These are phyloP conservation scores for Troilus luridus DNA, from an alignment of 2,888 invertebrate genomes.

Conservation along the genomic window DNA sequence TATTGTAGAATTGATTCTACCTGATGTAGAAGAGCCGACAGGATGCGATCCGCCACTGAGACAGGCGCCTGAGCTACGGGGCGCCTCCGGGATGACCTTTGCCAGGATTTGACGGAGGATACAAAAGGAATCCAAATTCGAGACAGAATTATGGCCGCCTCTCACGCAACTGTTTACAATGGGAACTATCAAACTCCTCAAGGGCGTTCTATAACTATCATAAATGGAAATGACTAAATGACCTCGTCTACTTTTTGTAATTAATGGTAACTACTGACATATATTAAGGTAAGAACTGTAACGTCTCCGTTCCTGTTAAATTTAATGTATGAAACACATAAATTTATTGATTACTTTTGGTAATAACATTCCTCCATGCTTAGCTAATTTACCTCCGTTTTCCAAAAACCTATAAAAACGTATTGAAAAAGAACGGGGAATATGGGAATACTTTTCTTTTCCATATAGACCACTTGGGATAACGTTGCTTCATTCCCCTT, in stretches of 20 bases:
- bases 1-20: not conserved
- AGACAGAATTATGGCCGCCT: not conserved
- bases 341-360: no score
- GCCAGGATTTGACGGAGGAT: slow-evolving; percentile 11
- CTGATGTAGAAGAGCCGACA: not conserved
- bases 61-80: slow-evolving; percentile 17
- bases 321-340: no score
- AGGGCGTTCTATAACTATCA: not conserved
- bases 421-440: no score
- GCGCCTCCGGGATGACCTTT: slow-evolving; percentile 7
- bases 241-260: not conserved
- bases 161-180: slow-evolving; percentile 1
- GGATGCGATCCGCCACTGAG: not conserved
- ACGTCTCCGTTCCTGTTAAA: no score
- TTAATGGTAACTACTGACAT: not conserved
- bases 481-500: no score
- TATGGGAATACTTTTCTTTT: no score
- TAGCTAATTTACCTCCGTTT: no score
- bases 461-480: no score
- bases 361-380: no score
- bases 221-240: not conserved
- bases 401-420: no score
- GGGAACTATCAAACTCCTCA: not conserved
- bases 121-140: slow-evolving; percentile 18
- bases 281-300: not conserved